Percentiles rank a stretch among this genome's conserved stretches.
These are phyloP conservation scores for Sicus ferrugineus DNA, from an alignment of 2,888 invertebrate species.

Conservation along the genomic window DNA sequence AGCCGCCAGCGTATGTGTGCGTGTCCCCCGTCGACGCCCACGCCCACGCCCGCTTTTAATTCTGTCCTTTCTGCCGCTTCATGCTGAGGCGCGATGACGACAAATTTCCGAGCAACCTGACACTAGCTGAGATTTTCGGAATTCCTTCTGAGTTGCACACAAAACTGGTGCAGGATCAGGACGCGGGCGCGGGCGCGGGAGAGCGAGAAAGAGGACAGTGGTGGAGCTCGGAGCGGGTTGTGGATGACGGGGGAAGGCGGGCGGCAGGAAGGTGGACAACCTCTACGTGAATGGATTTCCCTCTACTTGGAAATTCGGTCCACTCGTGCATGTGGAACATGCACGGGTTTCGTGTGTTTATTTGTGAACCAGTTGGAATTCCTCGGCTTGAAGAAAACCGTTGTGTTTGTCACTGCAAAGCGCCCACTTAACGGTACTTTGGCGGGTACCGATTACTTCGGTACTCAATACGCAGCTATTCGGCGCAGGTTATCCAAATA, in stretches of 20 bases:
- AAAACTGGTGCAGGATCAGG: not conserved
- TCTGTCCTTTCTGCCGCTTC: constrained; percentile 24
- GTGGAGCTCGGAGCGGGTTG: not conserved
- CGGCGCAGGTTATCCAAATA: too few relatives aligned
- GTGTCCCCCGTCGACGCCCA: too few relatives aligned
- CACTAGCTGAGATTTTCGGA: constrained; percentile 60
- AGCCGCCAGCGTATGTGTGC: not conserved
- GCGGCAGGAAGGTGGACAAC: not conserved
- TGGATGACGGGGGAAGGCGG: not conserved
- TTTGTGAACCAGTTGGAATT: not conserved
- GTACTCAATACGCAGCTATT: too few relatives aligned
- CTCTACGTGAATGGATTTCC: constrained; percentile 12
- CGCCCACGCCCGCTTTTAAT: constrained; percentile 6
- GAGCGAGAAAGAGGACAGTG: not conserved
- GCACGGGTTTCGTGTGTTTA: not conserved
- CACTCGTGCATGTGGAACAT: constrained; percentile 28
- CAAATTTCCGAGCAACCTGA: constrained; percentile 61
- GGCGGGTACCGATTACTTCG: not conserved
- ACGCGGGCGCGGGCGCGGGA: not conserved
- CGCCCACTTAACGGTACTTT: not conserved
- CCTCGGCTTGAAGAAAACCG: too few relatives aligned
- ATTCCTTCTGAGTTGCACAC: constrained; percentile 47
- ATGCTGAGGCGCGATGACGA: constrained; percentile 56
- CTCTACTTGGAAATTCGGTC: constrained; percentile 13
- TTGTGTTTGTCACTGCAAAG: too few relatives aligned